phyloP scores from a whole-genome alignment of 2,113 vertebrate genomes.

The Phalacrocorax carbo region DNA sequence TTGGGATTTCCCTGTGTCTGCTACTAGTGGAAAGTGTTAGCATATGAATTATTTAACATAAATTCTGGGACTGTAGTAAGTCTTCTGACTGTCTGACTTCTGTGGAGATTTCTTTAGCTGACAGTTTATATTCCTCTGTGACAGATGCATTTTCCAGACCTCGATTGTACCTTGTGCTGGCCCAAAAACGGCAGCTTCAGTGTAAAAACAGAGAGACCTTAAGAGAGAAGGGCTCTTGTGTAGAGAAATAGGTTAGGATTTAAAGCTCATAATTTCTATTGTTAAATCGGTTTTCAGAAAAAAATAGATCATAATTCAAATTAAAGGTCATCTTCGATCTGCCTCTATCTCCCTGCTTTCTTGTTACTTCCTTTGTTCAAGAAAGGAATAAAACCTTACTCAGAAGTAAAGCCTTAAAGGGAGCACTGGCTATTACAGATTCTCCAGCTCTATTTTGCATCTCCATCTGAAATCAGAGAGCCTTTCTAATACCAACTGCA shows the following conservation, averaged over 20 bases:
- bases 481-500: not conserved
- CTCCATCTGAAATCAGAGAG: not conserved
- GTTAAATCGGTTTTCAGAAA: constrained; percentile 30
- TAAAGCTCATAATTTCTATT: not conserved
- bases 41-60: constrained; percentile 49
- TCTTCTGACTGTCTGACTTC: constrained; percentile 61
- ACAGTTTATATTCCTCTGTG: constrained; percentile 57
- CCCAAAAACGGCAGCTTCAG: constrained; percentile 38
- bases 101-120: constrained; percentile 39
- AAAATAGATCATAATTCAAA: constrained; percentile 11
- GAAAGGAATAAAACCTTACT: not conserved
- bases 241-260: constrained; percentile 9
- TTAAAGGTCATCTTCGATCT: constrained; percentile 31
- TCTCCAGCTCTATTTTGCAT: not conserved
- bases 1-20: not conserved
- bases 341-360: not conserved
- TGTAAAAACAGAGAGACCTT: constrained; percentile 38
- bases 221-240: constrained; percentile 33
- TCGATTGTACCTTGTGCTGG: constrained; percentile 46
- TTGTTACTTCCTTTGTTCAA: not conserved
- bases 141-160: constrained; percentile 54
- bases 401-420: not conserved
- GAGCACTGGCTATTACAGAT: not conserved
- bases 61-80: constrained; percentile 42
- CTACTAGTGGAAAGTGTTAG: not conserved